Percentiles rank a stretch among this genome's conserved stretches.
Evolutionary conservation across 2,113 vertebrate genomes (phyloP).

Genomic region (Atractosteus spatula): DNA sequence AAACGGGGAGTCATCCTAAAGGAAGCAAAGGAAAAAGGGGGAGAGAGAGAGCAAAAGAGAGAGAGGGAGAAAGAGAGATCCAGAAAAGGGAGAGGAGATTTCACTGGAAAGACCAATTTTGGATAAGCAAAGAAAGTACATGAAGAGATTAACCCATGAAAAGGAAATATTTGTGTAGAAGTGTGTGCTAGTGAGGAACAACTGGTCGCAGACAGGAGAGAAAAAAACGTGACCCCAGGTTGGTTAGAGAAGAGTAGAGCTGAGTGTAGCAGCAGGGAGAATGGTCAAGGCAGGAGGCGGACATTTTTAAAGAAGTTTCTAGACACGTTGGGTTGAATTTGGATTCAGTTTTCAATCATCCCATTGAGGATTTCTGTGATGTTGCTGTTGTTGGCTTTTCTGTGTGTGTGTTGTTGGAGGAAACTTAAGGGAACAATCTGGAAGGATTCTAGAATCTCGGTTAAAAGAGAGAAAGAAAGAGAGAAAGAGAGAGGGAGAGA

Average conservation of each 20-base stretch:
- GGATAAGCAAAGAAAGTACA: conserved; percentile 40
- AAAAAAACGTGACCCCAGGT: too few species aligned
- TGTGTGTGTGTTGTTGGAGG: conserved; percentile 18
- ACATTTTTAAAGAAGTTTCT: too few species aligned
- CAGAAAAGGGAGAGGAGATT: conserved; percentile 8
- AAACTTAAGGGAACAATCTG: conserved; percentile 56
- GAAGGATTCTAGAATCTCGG: conserved; percentile 66
- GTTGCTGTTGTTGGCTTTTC: conserved; percentile 28
- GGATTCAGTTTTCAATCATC: too few species aligned
- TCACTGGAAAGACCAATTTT: conserved; percentile 42
- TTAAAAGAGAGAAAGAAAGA: conserved; percentile 53
- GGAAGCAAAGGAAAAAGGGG: conserved; percentile 54
- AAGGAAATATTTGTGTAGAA: too few species aligned
- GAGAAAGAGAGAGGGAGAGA: conserved; percentile 32
- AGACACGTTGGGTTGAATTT: too few species aligned
- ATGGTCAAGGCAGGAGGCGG: too few species aligned
- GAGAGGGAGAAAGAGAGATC: conserved; percentile 19
- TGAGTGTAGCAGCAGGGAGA: too few species aligned
- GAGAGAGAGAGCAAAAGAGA: conserved; percentile 21
- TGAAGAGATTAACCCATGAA: too few species aligned
- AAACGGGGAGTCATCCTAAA: conserved; percentile 54
- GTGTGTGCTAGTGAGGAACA: too few species aligned
- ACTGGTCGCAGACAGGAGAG: too few species aligned
- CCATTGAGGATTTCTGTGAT: conserved; percentile 4
- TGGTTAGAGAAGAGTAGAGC: too few species aligned